These are phyloP conservation scores for Lophius americanus DNA, from an alignment of 2,797 vertebrate species.

Conservation along the genomic window DNA sequence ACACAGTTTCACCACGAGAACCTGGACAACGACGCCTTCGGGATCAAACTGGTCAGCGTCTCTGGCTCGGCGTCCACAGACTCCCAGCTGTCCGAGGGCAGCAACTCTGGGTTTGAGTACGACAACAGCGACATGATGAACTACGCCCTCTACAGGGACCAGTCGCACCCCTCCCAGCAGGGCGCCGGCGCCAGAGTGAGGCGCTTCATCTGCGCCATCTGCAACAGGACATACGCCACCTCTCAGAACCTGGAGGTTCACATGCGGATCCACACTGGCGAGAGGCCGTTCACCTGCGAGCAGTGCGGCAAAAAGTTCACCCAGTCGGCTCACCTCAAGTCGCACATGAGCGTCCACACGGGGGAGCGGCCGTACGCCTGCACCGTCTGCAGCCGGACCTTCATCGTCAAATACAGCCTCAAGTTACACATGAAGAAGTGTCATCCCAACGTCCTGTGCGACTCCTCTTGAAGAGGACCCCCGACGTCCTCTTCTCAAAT, in stretches of 20 bases:
- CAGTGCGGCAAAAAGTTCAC: constrained; percentile 79
- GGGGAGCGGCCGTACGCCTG: constrained; percentile 66
- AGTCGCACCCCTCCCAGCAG: constrained; percentile 2
- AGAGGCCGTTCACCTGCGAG: constrained; percentile 70
- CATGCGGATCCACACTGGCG: constrained; percentile 77
- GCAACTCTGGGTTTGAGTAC: constrained; percentile 49
- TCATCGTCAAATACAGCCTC: constrained; percentile 73
- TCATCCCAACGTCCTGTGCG: constrained; percentile 29
- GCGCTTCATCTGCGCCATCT: constrained; percentile 62
- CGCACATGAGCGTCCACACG: constrained; percentile 69
- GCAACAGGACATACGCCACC: constrained; percentile 67
- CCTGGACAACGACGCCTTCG: constrained; percentile 46
- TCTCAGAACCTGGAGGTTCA: constrained; percentile 75
- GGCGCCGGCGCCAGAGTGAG: constrained; percentile 3
- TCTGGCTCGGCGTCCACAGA: constrained; percentile 43
- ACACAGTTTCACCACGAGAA: constrained; percentile 46
- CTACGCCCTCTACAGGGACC: constrained; percentile 55
- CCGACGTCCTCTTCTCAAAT: not conserved
- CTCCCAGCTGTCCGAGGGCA: constrained; percentile 50
- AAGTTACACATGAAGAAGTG: constrained; percentile 73
- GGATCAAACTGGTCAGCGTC: constrained; percentile 62
- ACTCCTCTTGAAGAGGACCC: too few relatives aligned
- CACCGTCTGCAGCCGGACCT: constrained; percentile 62
- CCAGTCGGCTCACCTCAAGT: constrained; percentile 76
- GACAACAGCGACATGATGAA: constrained; percentile 35